These are phyloP conservation scores for Asbolus verrucosus DNA, from an alignment of 1,140 invertebrate species.

Conservation along the genomic window DNA sequence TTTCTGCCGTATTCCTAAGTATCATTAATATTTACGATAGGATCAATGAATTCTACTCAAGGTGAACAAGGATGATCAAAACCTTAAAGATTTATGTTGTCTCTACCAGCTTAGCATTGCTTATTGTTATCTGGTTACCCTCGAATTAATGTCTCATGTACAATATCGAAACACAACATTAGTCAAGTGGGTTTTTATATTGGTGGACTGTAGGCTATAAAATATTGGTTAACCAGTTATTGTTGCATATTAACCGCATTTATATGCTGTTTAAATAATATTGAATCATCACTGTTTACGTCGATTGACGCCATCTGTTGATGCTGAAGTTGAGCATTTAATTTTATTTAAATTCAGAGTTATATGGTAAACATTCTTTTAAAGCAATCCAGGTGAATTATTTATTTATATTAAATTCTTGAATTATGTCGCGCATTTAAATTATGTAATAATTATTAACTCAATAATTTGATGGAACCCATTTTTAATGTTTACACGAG, in stretches of 20 bases:
- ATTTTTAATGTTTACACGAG: too few relatives aligned
- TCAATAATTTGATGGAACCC: not conserved
- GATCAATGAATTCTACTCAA: constrained; percentile 34
- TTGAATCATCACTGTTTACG: too few relatives aligned
- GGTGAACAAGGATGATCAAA: constrained; percentile 27
- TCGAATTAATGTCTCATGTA: constrained; percentile 6
- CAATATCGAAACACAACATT: not conserved
- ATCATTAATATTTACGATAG: constrained; percentile 34
- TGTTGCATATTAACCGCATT: too few relatives aligned
- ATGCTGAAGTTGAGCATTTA: too few relatives aligned
- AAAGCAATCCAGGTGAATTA: not conserved
- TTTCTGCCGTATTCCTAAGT: not conserved
- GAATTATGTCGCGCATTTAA: not conserved
- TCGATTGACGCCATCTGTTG: too few relatives aligned
- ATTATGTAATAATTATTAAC: not conserved
- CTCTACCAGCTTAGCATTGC: constrained; percentile 13
- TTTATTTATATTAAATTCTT: not conserved
- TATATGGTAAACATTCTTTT: not conserved
- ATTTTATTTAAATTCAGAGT: too few relatives aligned
- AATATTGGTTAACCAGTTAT: too few relatives aligned
- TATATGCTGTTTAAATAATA: too few relatives aligned
- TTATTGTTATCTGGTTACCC: constrained; percentile 20
- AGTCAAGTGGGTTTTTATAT: too few relatives aligned
- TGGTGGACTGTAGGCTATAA: too few relatives aligned
- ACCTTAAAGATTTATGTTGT: constrained; percentile 15